Percentiles rank a stretch among this genome's conserved stretches.
These are phyloP conservation scores for Mormyrops attenuatus DNA, from an alignment of 2,797 vertebrate genomes.

Conservation along the genomic window DNA sequence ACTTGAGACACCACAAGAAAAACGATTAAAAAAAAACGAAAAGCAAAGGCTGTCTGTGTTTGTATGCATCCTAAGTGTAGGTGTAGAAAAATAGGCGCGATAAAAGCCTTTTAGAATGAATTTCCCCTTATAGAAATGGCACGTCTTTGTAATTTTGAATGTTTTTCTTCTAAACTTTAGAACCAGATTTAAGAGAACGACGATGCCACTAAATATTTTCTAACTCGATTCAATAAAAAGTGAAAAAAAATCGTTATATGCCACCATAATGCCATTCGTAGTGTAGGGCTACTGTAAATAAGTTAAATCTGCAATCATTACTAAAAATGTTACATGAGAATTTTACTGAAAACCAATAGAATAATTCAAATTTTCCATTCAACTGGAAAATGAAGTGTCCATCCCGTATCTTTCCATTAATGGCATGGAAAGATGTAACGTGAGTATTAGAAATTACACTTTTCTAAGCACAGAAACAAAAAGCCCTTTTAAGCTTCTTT, in stretches of 20 bases:
- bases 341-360: background rate
- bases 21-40: background rate
- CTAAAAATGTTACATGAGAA: background rate
- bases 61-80: background rate
- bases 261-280: background rate
- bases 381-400: constrained; percentile 8
- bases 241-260: background rate
- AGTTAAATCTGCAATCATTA: background rate
- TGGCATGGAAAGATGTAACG: constrained; percentile 71
- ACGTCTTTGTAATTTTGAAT: background rate
- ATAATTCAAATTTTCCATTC: constrained; percentile 2
- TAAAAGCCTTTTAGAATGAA: background rate
- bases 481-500: constrained; percentile 62
- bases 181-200: background rate
- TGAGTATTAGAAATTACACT: constrained; percentile 63
- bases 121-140: background rate
- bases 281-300: background rate
- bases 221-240: background rate
- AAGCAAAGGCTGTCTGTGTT: background rate
- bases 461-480: constrained; percentile 65
- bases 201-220: background rate
- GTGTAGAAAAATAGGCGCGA: background rate
- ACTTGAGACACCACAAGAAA: background rate
- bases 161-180: background rate
- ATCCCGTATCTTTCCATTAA: constrained; percentile 54